These are phyloP conservation scores for Cyclargus thomasi DNA, from an alignment of 1,140 invertebrate genomes.

Conservation along the genomic window DNA sequence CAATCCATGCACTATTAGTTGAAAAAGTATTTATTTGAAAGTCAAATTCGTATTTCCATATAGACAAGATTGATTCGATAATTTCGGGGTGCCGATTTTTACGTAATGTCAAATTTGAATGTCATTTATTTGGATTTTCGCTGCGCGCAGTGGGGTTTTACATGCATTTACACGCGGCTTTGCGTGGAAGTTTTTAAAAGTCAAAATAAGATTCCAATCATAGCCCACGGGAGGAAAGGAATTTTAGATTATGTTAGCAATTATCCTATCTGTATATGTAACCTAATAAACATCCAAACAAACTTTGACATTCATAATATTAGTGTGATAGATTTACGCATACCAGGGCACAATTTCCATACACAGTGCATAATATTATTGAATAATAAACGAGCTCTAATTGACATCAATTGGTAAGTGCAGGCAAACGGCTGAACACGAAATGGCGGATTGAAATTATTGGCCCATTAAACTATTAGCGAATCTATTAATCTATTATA, in stretches of 20 bases:
- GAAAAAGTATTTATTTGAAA: constrained; percentile 55
- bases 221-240: too few relatives aligned
- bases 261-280: too few relatives aligned
- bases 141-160: too few relatives aligned
- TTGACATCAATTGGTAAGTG: background rate
- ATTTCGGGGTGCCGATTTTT: constrained; percentile 36
- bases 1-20: constrained; percentile 29
- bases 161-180: too few relatives aligned
- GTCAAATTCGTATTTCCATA: constrained; percentile 66
- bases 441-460: background rate
- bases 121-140: background rate
- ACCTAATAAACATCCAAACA: too few relatives aligned
- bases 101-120: constrained; percentile 1
- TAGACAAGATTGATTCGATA: constrained; percentile 57
- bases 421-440: background rate
- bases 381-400: background rate
- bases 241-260: too few relatives aligned
- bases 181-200: too few relatives aligned
- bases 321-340: too few relatives aligned
- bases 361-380: background rate
- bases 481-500: constrained; percentile 1
- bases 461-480: constrained; percentile 4
- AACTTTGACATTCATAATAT: too few relatives aligned
- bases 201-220: too few relatives aligned
- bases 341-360: background rate